A percentile compares a stretch with the other conserved stretches of the same genome.
These are phyloP conservation scores for Indicator indicator DNA, from an alignment of 2,113 vertebrate genomes.

Conservation along the genomic window DNA sequence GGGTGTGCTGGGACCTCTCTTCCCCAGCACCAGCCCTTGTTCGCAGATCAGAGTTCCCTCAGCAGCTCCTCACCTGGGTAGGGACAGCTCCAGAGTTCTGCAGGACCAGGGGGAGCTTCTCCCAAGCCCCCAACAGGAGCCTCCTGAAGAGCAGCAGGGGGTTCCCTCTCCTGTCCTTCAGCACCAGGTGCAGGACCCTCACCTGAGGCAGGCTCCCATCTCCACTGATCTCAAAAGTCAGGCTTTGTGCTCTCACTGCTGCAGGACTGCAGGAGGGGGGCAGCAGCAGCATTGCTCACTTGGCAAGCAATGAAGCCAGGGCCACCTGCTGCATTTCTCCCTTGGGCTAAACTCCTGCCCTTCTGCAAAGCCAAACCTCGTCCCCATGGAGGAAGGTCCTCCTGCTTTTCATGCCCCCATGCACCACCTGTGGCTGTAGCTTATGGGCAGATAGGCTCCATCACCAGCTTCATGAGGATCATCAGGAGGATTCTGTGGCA, in stretches of 20 bases:
- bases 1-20: background rate
- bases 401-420: no score
- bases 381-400: no score
- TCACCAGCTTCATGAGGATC: no score
- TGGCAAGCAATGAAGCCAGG: background rate
- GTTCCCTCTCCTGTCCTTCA: slow-evolving; percentile 55
- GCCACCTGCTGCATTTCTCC: background rate
- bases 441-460: no score
- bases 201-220: slow-evolving; percentile 85
- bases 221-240: slow-evolving; percentile 84
- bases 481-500: no score
- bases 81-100: slow-evolving; percentile 79
- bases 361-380: no score
- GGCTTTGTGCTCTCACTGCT: slow-evolving; percentile 41
- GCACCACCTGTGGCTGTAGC: no score
- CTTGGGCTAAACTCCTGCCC: no score
- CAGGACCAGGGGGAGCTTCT: slow-evolving; percentile 80
- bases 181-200: slow-evolving; percentile 75
- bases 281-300: background rate
- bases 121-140: slow-evolving; percentile 72
- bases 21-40: background rate
- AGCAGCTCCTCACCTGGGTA: slow-evolving; percentile 71
- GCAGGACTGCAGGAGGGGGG: slow-evolving; percentile 37
- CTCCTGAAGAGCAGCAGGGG: slow-evolving; percentile 84
- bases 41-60: background rate